Conservation (phyloP, 30 jellyfish, hydroid and myxozoan species). For the Aurelia aurita region DNA sequence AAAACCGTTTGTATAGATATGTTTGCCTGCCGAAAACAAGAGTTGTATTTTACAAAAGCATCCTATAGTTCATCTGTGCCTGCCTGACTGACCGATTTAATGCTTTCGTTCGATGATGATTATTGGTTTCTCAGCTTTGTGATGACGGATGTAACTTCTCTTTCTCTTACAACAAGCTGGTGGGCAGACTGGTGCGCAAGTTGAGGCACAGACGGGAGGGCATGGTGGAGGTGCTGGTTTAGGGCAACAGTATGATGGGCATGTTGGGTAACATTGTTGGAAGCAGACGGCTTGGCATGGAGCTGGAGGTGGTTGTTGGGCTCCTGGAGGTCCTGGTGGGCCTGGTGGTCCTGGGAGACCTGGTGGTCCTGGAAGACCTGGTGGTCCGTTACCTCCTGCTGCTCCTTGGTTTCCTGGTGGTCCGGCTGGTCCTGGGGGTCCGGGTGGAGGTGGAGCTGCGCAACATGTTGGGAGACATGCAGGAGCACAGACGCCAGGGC, state of each 20-base stretch:
- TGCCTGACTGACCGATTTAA: constrained; percentile 25
- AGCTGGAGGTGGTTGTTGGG: constrained; percentile 99
- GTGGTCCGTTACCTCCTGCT: constrained; percentile 93
- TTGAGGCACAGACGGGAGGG: constrained; percentile 96
- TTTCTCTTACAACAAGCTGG: constrained; percentile 88
- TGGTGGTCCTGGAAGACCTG: constrained; percentile 89
- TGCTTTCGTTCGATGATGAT: constrained; percentile 97
- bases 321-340: constrained; percentile 99
- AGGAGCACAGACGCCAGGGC: constrained; percentile 92
- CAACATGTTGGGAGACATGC: constrained; percentile 94
- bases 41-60: constrained; percentile 56
- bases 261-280: constrained; percentile 97
- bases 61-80: neutral
- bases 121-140: constrained; percentile 89
- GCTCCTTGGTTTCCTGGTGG: constrained; percentile 98
- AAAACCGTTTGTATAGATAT: neutral
- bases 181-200: constrained; percentile 98
- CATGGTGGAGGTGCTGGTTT: constrained; percentile 99
- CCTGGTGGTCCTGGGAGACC: constrained; percentile 99
- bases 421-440: constrained; percentile 99
- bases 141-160: constrained; percentile 65
- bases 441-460: constrained; percentile 86
- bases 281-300: constrained; percentile 97
- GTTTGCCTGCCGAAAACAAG: neutral
- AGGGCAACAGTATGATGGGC: constrained; percentile 98